Conservation (phyloP, 2,888 invertebrate species). For the Leptura quadrifasciata region DNA sequence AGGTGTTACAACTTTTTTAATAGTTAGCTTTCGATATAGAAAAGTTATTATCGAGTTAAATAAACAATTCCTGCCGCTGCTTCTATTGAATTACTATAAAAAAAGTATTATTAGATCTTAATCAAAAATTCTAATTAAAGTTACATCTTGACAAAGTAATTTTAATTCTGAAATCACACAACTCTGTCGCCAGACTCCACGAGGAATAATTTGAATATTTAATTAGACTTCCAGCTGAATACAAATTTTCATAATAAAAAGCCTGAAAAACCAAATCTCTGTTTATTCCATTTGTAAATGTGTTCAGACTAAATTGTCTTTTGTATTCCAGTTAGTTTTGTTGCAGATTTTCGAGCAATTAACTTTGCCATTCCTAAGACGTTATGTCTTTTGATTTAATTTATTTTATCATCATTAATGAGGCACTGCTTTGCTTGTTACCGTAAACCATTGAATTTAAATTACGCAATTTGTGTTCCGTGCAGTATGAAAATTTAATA, state of each 20-base stretch:
- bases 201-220: constrained; percentile 28
- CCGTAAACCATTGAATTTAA: constrained; percentile 25
- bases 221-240: constrained; percentile 23
- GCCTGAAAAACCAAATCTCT: constrained; percentile 11
- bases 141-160: constrained; percentile 13
- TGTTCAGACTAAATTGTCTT: constrained; percentile 14
- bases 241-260: constrained; percentile 25
- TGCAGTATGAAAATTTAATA: constrained; percentile 24
- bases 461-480: constrained; percentile 26
- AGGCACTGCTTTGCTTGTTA: constrained; percentile 17
- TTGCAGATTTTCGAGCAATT: constrained; percentile 23
- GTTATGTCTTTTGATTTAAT: constrained; percentile 26
- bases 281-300: constrained; percentile 14
- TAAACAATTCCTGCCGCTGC: no score
- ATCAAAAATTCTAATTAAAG: constrained; percentile 22
- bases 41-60: no score
- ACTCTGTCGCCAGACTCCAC: background rate
- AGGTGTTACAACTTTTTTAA: no score
- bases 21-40: no score
- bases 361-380: constrained; percentile 24
- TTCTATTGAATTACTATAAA: no score
- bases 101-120: background rate
- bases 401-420: constrained; percentile 27
- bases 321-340: constrained; percentile 20
- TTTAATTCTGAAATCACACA: background rate